Percentiles rank a stretch among this genome's conserved stretches.
phyloP scores from a whole-genome alignment of 2,888 invertebrate genomes.

The Muscina levida region DNA sequence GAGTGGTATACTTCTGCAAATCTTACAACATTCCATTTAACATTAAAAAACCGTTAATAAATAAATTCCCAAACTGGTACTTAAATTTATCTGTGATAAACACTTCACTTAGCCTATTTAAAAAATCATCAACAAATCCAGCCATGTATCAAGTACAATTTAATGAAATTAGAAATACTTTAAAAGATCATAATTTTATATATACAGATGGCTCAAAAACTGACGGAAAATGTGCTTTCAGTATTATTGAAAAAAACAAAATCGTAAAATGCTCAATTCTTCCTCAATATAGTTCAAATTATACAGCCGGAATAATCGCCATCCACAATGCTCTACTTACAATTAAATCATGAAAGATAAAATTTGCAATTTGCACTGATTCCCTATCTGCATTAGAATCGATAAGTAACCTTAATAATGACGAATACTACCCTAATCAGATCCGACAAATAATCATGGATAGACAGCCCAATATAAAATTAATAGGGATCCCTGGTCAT shows the following conservation, averaged over 20 bases:
- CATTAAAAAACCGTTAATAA: not conserved
- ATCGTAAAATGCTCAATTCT: too few relatives aligned
- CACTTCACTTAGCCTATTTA: not conserved
- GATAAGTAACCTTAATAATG: conserved; percentile 27
- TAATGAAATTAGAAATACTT: conserved; percentile 5
- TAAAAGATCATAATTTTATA: not conserved
- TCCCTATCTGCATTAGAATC: conserved; percentile 43
- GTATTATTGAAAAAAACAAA: too few relatives aligned
- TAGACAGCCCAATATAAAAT: not conserved
- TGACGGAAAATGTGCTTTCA: too few relatives aligned
- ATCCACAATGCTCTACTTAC: not conserved
- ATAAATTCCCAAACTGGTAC: not conserved
- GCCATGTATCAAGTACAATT: not conserved
- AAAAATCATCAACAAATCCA: too few relatives aligned
- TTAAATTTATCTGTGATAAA: not conserved
- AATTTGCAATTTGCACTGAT: not conserved
- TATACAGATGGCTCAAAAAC: too few relatives aligned
- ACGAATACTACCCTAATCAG: not conserved
- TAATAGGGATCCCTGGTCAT: conserved; percentile 47
- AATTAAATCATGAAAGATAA: too few relatives aligned
- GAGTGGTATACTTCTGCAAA: not conserved
- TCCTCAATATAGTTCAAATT: conserved; percentile 13
- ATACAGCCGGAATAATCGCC: conserved; percentile 10
- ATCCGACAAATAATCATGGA: conserved; percentile 25
- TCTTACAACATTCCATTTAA: not conserved